A percentile compares a stretch with the other conserved stretches of the same genome.
phyloP scores from a whole-genome alignment of 2,797 vertebrate species.

The Poeciliopsis gracilis region DNA sequence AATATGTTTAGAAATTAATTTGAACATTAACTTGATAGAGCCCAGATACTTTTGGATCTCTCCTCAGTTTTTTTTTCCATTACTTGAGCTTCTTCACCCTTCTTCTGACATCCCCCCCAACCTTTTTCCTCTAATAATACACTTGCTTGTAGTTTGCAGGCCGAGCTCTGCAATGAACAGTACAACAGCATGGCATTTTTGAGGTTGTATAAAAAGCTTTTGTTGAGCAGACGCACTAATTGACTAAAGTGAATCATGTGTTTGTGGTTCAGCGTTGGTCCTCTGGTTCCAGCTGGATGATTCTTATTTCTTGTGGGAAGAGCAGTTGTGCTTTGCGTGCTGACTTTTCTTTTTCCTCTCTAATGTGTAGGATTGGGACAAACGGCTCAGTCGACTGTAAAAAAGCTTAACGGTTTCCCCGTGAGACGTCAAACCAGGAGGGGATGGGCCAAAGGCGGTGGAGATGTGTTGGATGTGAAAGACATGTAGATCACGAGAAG shows the following conservation, averaged over 20 bases:
- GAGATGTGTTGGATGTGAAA: constrained; percentile 45
- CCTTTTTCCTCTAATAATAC: constrained; percentile 35
- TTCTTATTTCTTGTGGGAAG: constrained; percentile 52
- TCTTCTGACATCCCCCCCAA: constrained; percentile 30
- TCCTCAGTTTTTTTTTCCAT: background rate
- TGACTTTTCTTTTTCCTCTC: constrained; percentile 44
- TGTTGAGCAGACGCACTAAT: constrained; percentile 62
- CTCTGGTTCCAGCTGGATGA: constrained; percentile 64
- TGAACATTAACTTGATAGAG: background rate
- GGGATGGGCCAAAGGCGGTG: constrained; percentile 34
- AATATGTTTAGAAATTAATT: background rate
- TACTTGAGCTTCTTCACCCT: constrained; percentile 26
- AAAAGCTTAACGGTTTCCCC: constrained; percentile 59
- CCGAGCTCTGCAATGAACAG: constrained; percentile 49
- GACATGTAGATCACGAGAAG: constrained; percentile 19
- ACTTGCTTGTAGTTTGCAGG: constrained; percentile 61
- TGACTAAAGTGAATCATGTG: constrained; percentile 73
- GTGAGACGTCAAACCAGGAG: constrained; percentile 45
- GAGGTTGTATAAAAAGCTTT: constrained; percentile 57
- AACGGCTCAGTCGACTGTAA: constrained; percentile 72
- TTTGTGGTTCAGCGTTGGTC: constrained; percentile 57
- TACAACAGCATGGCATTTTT: constrained; percentile 49
- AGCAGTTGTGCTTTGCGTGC: constrained; percentile 31
- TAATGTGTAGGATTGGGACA: constrained; percentile 35
- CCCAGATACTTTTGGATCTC: background rate